Conservation (phyloP, 1,140 invertebrate species). For the Pseudomyrmex concolor region DNA sequence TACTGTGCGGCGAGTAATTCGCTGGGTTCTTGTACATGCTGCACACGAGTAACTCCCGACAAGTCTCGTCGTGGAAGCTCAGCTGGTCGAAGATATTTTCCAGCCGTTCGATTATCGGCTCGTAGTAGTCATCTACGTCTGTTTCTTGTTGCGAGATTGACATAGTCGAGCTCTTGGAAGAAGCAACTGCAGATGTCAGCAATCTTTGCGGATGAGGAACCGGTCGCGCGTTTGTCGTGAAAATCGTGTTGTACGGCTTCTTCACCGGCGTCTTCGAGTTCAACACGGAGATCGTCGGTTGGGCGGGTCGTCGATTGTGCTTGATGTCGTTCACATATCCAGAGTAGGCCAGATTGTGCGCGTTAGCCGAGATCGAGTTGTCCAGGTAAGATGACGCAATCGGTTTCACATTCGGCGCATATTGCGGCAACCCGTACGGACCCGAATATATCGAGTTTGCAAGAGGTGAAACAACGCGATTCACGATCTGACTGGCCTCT, state of each 20-base stretch:
- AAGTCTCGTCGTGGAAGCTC: conserved; percentile 88
- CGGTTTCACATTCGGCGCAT: conserved; percentile 61
- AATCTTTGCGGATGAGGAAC: conserved; percentile 33
- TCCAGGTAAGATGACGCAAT: conserved; percentile 64
- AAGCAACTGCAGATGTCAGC: conserved; percentile 33
- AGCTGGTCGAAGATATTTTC: conserved; percentile 90
- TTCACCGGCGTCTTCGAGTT: conserved; percentile 38
- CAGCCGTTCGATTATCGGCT: conserved; percentile 90
- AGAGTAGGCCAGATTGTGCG: conserved; percentile 80
- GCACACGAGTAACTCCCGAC: conserved; percentile 91
- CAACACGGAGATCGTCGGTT: not conserved
- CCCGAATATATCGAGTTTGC: conserved; percentile 64
- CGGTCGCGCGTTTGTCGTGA: conserved; percentile 37
- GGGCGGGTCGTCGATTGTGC: conserved; percentile 63
- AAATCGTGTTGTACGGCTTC: conserved; percentile 45
- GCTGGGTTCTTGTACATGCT: conserved; percentile 92
- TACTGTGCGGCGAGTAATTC: conserved; percentile 92
- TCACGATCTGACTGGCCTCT: conserved; percentile 57
- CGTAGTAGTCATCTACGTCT: conserved; percentile 90
- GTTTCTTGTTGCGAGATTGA: conserved; percentile 49
- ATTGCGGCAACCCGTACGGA: conserved; percentile 68
- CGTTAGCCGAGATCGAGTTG: conserved; percentile 69
- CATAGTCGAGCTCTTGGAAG: conserved; percentile 40
- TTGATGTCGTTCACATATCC: conserved; percentile 76
- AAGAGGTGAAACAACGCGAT: conserved; percentile 47